Conservation (phyloP, 2,888 invertebrate genomes). For the Scaptomyza tumidula region DNA sequence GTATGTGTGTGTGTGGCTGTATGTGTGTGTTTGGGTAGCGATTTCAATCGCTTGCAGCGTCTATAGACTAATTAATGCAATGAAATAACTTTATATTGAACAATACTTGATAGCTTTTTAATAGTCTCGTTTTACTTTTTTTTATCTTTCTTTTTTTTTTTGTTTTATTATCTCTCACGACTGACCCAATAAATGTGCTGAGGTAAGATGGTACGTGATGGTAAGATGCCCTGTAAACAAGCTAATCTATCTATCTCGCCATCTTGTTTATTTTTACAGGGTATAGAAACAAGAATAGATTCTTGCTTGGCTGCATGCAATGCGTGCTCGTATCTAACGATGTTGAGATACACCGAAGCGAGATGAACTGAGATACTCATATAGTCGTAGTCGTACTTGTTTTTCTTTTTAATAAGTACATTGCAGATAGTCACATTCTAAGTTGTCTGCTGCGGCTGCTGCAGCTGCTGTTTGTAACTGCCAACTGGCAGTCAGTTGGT, state of each 20-base stretch:
- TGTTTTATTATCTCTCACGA: slow-evolving; percentile 45
- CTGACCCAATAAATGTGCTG: slow-evolving; percentile 63
- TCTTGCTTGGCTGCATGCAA: slow-evolving; percentile 1
- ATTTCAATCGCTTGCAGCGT: slow-evolving; percentile 64
- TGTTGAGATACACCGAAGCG: slow-evolving; percentile 34
- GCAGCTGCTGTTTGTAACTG: slow-evolving; percentile 1
- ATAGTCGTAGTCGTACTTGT: slow-evolving; percentile 26
- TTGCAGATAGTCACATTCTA: slow-evolving; percentile 35
- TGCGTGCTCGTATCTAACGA: slow-evolving; percentile 36
- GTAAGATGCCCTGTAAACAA: slow-evolving; percentile 25
- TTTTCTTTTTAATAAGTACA: slow-evolving; percentile 64
- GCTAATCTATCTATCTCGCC: neutral
- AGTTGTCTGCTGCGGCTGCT: slow-evolving; percentile 18
- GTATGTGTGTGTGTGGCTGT: neutral
- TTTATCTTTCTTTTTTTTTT: slow-evolving; percentile 11
- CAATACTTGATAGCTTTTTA: slow-evolving; percentile 75
- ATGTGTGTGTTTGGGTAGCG: slow-evolving; percentile 35
- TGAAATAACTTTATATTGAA: slow-evolving; percentile 78
- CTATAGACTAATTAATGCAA: slow-evolving; percentile 64
- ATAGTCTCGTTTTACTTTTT: slow-evolving; percentile 55
- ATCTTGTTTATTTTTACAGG: slow-evolving; percentile 4
- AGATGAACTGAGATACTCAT: slow-evolving; percentile 13
- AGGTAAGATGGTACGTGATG: neutral
- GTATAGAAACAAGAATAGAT: slow-evolving; percentile 25
- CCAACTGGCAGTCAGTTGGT: slow-evolving; percentile 39